Evolutionary conservation across 2,113 vertebrate species (phyloP).

Genomic region (Dermatemys mawii): DNA sequence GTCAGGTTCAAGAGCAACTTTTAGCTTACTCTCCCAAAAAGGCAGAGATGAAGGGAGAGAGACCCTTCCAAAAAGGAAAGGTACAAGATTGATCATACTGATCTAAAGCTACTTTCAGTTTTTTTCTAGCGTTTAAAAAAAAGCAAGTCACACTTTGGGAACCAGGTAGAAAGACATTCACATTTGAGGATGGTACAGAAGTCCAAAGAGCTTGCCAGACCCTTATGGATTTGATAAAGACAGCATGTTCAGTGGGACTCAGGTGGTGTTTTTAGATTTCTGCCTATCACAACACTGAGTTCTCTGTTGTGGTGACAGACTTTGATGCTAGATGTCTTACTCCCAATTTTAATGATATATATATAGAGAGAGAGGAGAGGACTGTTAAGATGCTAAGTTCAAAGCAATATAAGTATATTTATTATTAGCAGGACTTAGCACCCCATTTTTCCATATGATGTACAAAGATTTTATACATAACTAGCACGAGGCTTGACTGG

Average conservation of each 20-base stretch:
- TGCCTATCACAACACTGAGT: slow-evolving; percentile 5
- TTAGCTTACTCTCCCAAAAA: neutral
- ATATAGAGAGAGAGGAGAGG: slow-evolving; percentile 48
- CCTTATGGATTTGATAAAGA: slow-evolving; percentile 23
- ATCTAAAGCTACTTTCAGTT: slow-evolving; percentile 23
- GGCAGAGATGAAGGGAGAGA: neutral
- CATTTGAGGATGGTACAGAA: neutral
- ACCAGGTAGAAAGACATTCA: neutral
- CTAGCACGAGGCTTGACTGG: slow-evolving; percentile 33
- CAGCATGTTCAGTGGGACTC: neutral
- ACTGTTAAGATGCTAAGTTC: slow-evolving; percentile 44
- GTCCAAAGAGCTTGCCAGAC: neutral
- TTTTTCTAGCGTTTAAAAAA: neutral
- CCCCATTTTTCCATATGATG: slow-evolving; percentile 40
- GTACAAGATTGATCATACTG: slow-evolving; percentile 5
- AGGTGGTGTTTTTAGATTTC: neutral
- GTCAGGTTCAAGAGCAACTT: neutral
- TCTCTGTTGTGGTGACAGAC: slow-evolving; percentile 46
- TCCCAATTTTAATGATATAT: slow-evolving; percentile 47
- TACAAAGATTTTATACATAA: slow-evolving; percentile 16
- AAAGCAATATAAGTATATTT: slow-evolving; percentile 52
- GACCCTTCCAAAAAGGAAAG: slow-evolving; percentile 4
- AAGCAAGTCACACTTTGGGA: slow-evolving; percentile 20
- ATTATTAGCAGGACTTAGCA: slow-evolving; percentile 30
- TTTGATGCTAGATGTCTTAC: slow-evolving; percentile 23